Evolutionary conservation across 2,797 vertebrate genomes (phyloP).

Genomic region (Pseudopleuronectes americanus): DNA sequence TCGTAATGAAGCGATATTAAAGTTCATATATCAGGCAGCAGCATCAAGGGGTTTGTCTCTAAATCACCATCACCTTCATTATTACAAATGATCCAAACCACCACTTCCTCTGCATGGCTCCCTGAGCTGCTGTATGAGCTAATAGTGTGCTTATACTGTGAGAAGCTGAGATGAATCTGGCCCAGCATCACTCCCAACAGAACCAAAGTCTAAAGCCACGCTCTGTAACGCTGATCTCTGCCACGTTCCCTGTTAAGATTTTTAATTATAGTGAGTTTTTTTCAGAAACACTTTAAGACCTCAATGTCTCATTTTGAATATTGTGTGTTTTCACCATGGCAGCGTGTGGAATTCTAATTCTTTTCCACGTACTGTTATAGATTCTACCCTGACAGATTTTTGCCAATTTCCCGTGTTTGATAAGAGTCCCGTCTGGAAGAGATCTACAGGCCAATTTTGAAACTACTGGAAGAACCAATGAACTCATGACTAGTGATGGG

Average conservation of each 20-base stretch:
- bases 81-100: conserved; percentile 28
- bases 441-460: too few relatives aligned
- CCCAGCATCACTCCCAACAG: neutral
- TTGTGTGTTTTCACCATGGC: too few relatives aligned
- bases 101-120: conserved; percentile 20
- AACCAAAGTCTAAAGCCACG: neutral
- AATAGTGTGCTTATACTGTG: neutral
- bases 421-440: too few relatives aligned
- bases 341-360: too few relatives aligned
- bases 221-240: too few relatives aligned
- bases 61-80: conserved; percentile 7
- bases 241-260: neutral
- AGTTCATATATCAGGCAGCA: conserved; percentile 22
- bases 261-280: neutral
- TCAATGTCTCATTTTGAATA: too few relatives aligned
- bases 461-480: too few relatives aligned
- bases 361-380: too few relatives aligned
- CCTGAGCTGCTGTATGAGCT: conserved; percentile 27
- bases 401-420: too few relatives aligned
- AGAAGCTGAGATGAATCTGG: conserved; percentile 10
- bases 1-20: conserved; percentile 28
- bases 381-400: too few relatives aligned
- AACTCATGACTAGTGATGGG: too few relatives aligned
- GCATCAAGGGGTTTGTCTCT: neutral
- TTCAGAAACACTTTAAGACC: neutral